Base-by-base conservation (phyloP, 2,113 vertebrate genomes). In the Eptatretus burgeri region DNA sequence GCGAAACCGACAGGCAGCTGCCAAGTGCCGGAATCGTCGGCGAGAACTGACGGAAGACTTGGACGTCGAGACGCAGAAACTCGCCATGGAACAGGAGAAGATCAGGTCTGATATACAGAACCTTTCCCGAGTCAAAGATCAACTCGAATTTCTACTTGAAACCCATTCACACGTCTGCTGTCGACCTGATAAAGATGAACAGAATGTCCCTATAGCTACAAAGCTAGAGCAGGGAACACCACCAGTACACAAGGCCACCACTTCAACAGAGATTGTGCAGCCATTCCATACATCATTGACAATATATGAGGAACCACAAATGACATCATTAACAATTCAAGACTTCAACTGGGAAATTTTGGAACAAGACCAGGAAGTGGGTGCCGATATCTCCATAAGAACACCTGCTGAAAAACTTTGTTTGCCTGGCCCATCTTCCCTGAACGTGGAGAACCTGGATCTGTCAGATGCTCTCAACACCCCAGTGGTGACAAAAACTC, bases 31-130 rank as follows among this genome's bases (percentile, higher is more conserved):
- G 51, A 91, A 93, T 73, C 78, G 89, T 12, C 73, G 87, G 66
- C 75, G 89, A 66, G 89, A 95, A 66, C 78, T 95, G 67, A 95
- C 89, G 1, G 87, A 95, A 69, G 76, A 80, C 66, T 78, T 95
- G 64, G 86, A 94, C 73, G 83, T 80, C 75, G 56, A 60, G 56
- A 60, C 56, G 56, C n/a, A n/a, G n/a, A 20, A 60, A 60, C 56
- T 60, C 56, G n/a, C 20, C 20, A n/a, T 17, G 56, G n/a, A 60
- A 20, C 56, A 60, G 56, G 56, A 60, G 56, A n/a, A 17, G 56
- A 60, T 60, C 9, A 60, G 20, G 56, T 60, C 56, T 11, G 56
- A 60, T 9, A 20, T 60, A 20, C n/a, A 60, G n/a, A 60, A 13
- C 12, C 12, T 60, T n/a, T 20, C n/a, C 56, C 2, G 12, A 11